Conservation (phyloP, 2,888 invertebrate species). For the Ochlodes sylvanus region DNA sequence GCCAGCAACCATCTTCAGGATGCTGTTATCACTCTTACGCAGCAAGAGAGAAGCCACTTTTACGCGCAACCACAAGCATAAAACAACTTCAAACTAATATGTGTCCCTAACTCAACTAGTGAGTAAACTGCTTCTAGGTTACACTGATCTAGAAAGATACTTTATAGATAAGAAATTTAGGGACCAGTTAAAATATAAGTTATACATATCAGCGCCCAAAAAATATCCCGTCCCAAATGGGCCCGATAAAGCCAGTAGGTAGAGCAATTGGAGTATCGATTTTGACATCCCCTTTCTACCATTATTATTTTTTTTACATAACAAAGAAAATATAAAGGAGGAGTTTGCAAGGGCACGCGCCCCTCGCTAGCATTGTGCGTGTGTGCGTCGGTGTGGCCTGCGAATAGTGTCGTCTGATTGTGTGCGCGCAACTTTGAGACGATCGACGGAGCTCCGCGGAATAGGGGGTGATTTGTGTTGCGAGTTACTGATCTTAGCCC, state of each 20-base stretch:
- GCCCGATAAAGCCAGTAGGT: slow-evolving; percentile 53
- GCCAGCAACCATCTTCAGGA: no score
- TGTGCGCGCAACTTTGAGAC: slow-evolving; percentile 75
- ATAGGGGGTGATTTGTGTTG: slow-evolving; percentile 74
- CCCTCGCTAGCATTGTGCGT: slow-evolving; percentile 55
- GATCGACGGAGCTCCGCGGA: slow-evolving; percentile 74
- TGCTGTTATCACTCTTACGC: no score
- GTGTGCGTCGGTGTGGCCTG: slow-evolving; percentile 53
- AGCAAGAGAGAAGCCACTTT: no score
- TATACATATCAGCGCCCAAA: slow-evolving; percentile 17
- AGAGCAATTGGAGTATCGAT: slow-evolving; percentile 78
- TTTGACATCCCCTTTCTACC: slow-evolving; percentile 80
- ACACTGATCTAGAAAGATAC: no score
- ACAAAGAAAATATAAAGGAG: slow-evolving; percentile 84
- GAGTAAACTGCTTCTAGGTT: no score
- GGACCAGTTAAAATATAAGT: no score
- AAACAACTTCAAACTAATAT: no score
- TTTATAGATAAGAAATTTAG: no score
- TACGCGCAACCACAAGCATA: no score
- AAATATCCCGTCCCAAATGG: slow-evolving; percentile 23
- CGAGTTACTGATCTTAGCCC: slow-evolving; percentile 48
- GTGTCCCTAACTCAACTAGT: no score
- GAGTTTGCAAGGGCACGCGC: slow-evolving; percentile 78
- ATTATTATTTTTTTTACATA: slow-evolving; percentile 83
- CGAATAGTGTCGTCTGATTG: slow-evolving; percentile 49